Conservation (phyloP, 2,888 invertebrate genomes). For the Autographa pulchrina region DNA sequence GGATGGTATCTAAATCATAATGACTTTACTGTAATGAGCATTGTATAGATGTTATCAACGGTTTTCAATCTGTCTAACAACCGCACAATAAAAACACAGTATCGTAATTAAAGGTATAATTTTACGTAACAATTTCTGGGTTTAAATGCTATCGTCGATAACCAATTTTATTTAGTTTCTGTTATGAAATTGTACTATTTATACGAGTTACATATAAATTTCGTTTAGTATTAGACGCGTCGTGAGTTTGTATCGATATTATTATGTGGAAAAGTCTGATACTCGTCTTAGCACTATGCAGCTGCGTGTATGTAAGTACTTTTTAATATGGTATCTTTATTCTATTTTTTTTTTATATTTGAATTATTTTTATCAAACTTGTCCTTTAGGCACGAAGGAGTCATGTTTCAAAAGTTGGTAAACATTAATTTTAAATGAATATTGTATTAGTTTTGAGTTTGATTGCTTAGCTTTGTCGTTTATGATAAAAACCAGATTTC, state of each 20-base stretch:
- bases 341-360: not conserved
- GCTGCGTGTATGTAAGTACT: constrained; percentile 39
- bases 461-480: too few species aligned
- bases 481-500: too few species aligned
- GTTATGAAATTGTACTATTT: constrained; percentile 40
- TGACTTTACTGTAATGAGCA: not conserved
- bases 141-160: constrained; percentile 36
- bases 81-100: constrained; percentile 22
- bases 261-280: constrained; percentile 39
- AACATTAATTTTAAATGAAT: constrained; percentile 2
- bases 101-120: constrained; percentile 39
- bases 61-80: constrained; percentile 32
- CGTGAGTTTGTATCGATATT: constrained; percentile 23
- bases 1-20: constrained; percentile 12
- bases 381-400: constrained; percentile 10
- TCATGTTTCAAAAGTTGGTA: not conserved
- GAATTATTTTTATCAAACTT: not conserved
- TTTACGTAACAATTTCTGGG: constrained; percentile 25
- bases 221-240: constrained; percentile 42
- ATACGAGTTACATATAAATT: constrained; percentile 33
- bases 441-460: not conserved
- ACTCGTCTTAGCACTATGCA: constrained; percentile 39
- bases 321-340: not conserved
- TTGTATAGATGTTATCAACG: not conserved
- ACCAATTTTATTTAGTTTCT: constrained; percentile 43